Conservation (phyloP, 2,797 vertebrate species). For the Scolopax rusticola region DNA sequence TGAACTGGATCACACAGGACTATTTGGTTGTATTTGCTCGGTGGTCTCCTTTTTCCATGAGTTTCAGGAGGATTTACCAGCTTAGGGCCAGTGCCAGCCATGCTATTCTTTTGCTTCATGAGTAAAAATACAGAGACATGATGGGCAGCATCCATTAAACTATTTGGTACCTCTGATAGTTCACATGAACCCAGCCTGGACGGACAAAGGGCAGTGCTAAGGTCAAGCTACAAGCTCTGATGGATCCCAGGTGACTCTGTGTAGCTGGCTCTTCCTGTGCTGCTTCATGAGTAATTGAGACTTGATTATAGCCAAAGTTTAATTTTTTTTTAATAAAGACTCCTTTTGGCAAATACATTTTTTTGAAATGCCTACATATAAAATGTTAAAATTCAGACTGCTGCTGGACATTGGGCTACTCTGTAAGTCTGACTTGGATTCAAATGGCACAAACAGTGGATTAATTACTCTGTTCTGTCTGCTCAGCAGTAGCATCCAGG, state of each 20-base stretch:
- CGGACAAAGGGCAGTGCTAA: neutral
- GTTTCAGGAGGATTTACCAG: neutral
- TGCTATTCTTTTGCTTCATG: neutral
- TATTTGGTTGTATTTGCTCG: neutral
- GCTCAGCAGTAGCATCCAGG: neutral
- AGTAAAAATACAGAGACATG: neutral
- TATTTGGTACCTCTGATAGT: neutral
- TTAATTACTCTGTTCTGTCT: neutral
- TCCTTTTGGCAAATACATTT: neutral
- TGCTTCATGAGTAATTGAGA: neutral
- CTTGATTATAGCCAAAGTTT: neutral
- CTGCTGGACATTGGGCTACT: neutral
- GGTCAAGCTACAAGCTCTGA: neutral
- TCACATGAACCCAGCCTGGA: rapidly evolving
- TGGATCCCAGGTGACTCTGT: neutral
- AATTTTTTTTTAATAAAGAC: neutral
- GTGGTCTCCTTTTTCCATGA: neutral
- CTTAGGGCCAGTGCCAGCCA: neutral
- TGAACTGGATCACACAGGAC: neutral
- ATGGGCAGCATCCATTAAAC: neutral
- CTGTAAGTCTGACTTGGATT: neutral
- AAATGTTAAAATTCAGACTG: neutral
- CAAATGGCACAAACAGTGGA: neutral
- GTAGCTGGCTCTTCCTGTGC: neutral
- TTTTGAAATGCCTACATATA: neutral